Conservation (phyloP, 1,140 invertebrate species). For the Zophobas atratus region DNA sequence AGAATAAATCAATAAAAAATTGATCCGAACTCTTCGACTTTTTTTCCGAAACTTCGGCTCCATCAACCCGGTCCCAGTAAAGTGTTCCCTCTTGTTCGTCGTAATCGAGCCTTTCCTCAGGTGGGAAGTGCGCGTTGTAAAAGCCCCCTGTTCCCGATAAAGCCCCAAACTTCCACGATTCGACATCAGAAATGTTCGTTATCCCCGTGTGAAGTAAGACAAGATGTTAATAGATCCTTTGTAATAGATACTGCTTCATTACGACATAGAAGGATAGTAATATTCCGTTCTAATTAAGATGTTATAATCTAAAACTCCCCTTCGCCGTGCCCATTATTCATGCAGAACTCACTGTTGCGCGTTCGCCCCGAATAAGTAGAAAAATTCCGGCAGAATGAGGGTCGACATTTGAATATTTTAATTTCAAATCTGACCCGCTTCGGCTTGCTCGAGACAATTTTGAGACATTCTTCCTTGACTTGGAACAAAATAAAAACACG, state of each 20-base stretch:
- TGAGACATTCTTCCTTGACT: not conserved
- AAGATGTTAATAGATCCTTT: slow-evolving; percentile 14
- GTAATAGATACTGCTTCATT: slow-evolving; percentile 14
- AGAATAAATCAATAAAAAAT: too few species aligned
- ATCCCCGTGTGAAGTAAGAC: slow-evolving; percentile 6
- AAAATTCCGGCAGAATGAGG: not conserved
- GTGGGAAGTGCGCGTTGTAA: too few species aligned
- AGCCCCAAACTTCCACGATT: not conserved
- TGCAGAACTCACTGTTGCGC: not conserved
- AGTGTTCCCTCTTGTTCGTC: too few species aligned
- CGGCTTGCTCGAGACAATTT: not conserved
- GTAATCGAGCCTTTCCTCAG: too few species aligned
- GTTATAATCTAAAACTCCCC: not conserved
- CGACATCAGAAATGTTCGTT: not conserved
- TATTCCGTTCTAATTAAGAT: slow-evolving; percentile 5
- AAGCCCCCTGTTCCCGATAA: too few species aligned
- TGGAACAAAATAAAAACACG: slow-evolving; percentile 6
- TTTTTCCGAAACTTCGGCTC: too few species aligned
- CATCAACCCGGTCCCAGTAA: too few species aligned
- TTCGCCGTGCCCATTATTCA: slow-evolving; percentile 4
- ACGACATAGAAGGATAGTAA: not conserved
- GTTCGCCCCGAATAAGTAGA: not conserved
- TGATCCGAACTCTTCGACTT: too few species aligned
- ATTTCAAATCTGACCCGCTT: not conserved
- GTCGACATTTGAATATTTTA: not conserved